Evolutionary conservation across 64 coral and sea anemone genomes (phyloP), one percentile per base, ranked within the genome.

Genomic region (Pocillopora verrucosa): DNA sequence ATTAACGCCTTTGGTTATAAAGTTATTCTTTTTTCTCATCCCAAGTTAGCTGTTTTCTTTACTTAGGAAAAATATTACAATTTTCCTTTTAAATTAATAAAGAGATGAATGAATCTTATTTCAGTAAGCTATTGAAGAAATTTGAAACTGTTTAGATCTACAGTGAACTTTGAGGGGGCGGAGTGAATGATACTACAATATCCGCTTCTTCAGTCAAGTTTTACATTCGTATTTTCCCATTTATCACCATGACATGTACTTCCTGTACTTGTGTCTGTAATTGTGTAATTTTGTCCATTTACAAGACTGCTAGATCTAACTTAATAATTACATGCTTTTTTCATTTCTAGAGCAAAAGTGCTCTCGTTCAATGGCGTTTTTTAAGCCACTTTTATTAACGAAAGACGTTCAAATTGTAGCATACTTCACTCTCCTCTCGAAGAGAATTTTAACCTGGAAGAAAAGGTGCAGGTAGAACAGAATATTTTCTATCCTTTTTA

Each of bases 251-350:
- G 25, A 62, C 24, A 63, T 5, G 61, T 35, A 16, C 10, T 59
- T 81, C 20, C 25, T 25, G 0, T 81, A 17, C 16, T 16, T 77
- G 10, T 77, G 7, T 63, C 16, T 1, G 61, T 63, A 5, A 61
- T 81, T 81, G 26, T 81, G 58, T 36, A 36, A 13, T 16, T 35
- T 16, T 81, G 60, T 35, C 79, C 79, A 81, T 62, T 81, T 24
- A 64, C 59, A 63, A 36, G 16, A 12, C 26, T 56, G 19, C 9
- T 26, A 81, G 2, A 25, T 9, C 16, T 9, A 1, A 30, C 58
- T 11, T 4, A 34, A 59, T 62, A 80, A 80, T 59, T 59, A 58
- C 4, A 15, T 30, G 34, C 11, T 36, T 16, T 13, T 7, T 81
- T 30, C 30, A 35, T 81, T 80, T 63, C 24, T 62, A 9, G 20